A percentile compares a stretch with the other conserved stretches of the same genome.
Evolutionary conservation across 1,140 invertebrate genomes (phyloP).

Genomic region (Eriosoma lanigerum): DNA sequence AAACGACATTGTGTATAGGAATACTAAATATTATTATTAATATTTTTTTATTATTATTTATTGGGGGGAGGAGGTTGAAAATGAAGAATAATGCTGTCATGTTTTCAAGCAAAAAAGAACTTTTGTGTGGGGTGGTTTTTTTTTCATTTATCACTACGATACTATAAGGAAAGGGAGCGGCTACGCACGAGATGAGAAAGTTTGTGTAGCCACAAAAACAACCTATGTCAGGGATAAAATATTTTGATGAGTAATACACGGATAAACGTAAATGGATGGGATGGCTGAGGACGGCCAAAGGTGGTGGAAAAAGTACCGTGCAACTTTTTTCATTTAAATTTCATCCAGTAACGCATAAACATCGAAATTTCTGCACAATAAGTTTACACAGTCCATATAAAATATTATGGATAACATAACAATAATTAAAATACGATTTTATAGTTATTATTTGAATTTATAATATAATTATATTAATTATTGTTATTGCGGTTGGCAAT

Average conservation of each 20-base stretch:
- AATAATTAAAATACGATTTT: neutral
- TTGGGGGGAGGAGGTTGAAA: neutral
- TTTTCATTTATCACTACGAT: slow-evolving; percentile 43
- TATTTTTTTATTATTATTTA: slow-evolving; percentile 21
- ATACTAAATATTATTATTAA: slow-evolving; percentile 15
- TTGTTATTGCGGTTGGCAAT: no score
- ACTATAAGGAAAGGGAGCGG: slow-evolving; percentile 15
- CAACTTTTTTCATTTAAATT: slow-evolving; percentile 50
- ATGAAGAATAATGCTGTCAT: slow-evolving; percentile 45
- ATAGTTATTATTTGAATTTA: neutral
- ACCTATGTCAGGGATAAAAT: slow-evolving; percentile 32
- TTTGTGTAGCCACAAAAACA: slow-evolving; percentile 41
- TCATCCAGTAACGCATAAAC: neutral
- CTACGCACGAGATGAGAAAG: slow-evolving; percentile 14
- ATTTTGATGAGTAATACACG: slow-evolving; percentile 41
- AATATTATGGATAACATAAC: neutral
- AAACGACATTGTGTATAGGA: neutral
- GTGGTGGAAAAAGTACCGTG: neutral
- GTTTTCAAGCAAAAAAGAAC: neutral
- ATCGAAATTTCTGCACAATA: neutral
- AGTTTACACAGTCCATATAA: no score
- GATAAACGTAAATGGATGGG: neutral
- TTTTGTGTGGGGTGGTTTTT: slow-evolving; percentile 23
- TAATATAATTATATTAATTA: no score
- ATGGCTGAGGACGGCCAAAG: neutral